Evolutionary conservation across 2,888 invertebrate genomes (phyloP).

Genomic region (Eristalis pertinax): DNA sequence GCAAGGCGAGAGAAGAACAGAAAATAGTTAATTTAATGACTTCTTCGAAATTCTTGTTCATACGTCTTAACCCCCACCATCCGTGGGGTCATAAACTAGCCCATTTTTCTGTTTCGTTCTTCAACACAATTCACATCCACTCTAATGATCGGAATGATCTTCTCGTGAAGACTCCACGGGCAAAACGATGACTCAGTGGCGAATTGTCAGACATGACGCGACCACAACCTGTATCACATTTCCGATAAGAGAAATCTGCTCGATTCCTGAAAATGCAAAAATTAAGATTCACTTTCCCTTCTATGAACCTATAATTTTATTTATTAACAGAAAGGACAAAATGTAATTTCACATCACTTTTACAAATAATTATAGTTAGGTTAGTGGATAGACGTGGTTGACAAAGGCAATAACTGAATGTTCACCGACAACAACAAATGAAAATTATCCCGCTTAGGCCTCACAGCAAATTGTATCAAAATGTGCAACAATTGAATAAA

Average conservation of each 20-base stretch:
- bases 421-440: neutral
- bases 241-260: constrained; percentile 19
- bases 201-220: neutral
- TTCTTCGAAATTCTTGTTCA: neutral
- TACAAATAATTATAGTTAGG: constrained; percentile 36
- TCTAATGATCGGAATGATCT: neutral
- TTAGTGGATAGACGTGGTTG: constrained; percentile 4
- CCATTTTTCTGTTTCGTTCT: neutral
- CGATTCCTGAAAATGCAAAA: neutral
- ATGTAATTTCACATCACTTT: constrained; percentile 40
- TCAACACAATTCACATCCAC: neutral
- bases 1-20: neutral
- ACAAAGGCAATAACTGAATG: constrained; percentile 7
- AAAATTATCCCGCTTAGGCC: neutral
- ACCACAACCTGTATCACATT: neutral
- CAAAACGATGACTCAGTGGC: neutral
- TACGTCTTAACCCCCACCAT: neutral
- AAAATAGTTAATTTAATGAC: neutral
- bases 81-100: neutral
- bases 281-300: neutral
- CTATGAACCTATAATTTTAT: neutral
- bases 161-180: neutral
- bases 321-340: constrained; percentile 12
- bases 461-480: constrained; percentile 19
- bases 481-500: constrained; percentile 22